Evolutionary conservation across 2,113 vertebrate genomes (phyloP).

Genomic region (Columba livia): DNA sequence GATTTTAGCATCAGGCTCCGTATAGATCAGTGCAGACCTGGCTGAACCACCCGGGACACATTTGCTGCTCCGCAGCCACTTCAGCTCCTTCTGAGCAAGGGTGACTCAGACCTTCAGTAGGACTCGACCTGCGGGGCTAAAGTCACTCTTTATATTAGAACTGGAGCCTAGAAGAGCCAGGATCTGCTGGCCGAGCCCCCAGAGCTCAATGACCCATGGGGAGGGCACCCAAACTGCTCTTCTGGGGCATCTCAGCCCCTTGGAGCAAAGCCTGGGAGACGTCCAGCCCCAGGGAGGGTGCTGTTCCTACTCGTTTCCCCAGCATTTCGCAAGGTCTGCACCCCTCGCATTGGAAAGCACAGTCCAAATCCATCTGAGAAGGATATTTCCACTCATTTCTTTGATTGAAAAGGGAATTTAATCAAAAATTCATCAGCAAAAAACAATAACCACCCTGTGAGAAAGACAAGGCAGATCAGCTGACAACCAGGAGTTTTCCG

Average conservation of each 20-base stretch:
- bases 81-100: not conserved
- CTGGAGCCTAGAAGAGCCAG: not conserved
- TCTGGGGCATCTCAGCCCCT: not conserved
- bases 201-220: fast-evolving
- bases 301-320: fast-evolving
- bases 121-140: fast-evolving
- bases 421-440: constrained; percentile 9
- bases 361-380: not conserved
- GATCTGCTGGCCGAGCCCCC: not conserved
- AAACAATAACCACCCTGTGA: not conserved
- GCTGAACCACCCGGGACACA: fast-evolving
- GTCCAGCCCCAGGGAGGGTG: not conserved
- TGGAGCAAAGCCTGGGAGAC: not conserved
- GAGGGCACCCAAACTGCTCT: not conserved
- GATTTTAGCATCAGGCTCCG: not conserved
- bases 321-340: not conserved
- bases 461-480: constrained; percentile 28
- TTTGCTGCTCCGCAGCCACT: not conserved
- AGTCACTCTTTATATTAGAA: fast-evolving
- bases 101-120: not conserved
- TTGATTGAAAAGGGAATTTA: constrained; percentile 1
- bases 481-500: constrained; percentile 26
- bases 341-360: not conserved
- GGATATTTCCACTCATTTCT: not conserved
- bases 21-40: fast-evolving